Base-by-base conservation (phyloP, 2,888 invertebrate species). In the Halocaridina rubra region DNA sequence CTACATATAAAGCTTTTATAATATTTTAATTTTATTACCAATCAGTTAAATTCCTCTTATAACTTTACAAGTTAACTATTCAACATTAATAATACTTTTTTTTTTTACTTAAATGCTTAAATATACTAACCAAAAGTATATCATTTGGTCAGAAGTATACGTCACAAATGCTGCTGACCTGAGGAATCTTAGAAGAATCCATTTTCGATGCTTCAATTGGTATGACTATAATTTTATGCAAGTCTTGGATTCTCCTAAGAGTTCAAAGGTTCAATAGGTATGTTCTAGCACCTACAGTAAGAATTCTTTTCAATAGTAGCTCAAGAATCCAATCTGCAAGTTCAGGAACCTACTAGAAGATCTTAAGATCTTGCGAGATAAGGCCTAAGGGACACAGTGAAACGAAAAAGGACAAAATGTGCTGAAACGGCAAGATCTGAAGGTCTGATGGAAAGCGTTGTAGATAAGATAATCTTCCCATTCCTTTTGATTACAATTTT, bases 1-100 rank as follows among this genome's bases (percentile, higher is more conserved):
- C 74, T 39, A 39, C 74, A 74, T 19, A 30, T n/a, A 71, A 19
- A 71, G 71, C 71, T 71, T 71, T 30, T 71, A 74, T 24, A 74
- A 29, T 74, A 67, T 30, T n/a, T n/a, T 53, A n/a, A 53, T 53
- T 53, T 46, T 53, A n/a, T n/a, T 19, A 53, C 53, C 53, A 53
- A 53, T 53, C 53, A 53, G 19, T n/a, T 53, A 53, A 13, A 53
- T n/a, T 3, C 53, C 16, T 53, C 53, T 53, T 53, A 53, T 19
- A 53, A 53, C 16, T 53, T 53, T 53, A 53, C 16, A 69, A 69
- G 69, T 69, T 69, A 69, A 30, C 19, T n/a, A 19, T 69, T 69
- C 30, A 69, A 69, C 29, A 30, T 69, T 69, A 69, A 69, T 19
- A 27, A 32, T 69, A 22, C 22, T 29, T 29, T 22, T 29, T 69